These are phyloP conservation scores for Chrysotoxum bicinctum DNA, from an alignment of 2,888 invertebrate genomes.

Conservation along the genomic window DNA sequence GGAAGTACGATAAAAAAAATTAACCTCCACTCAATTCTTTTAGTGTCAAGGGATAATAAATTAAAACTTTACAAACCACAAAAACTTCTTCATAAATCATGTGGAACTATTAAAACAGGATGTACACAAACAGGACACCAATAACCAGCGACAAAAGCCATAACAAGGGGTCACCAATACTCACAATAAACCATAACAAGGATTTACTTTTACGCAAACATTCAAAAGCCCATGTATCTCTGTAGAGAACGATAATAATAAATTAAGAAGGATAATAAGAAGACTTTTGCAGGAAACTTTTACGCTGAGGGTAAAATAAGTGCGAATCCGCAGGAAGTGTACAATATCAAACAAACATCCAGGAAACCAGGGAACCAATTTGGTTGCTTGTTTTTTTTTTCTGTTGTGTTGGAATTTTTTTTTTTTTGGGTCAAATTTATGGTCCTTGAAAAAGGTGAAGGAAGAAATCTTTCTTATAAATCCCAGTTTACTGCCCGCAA, in stretches of 20 bases:
- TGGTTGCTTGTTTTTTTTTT: slow-evolving; percentile 12
- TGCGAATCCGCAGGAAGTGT: slow-evolving; percentile 63
- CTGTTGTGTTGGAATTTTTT: neutral
- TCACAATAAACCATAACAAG: slow-evolving; percentile 40
- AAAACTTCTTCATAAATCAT: slow-evolving; percentile 67
- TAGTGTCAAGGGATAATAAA: slow-evolving; percentile 59
- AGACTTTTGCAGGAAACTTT: slow-evolving; percentile 51
- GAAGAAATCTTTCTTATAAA: slow-evolving; percentile 56
- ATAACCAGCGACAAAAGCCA: slow-evolving; percentile 20
- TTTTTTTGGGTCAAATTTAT: slow-evolving; percentile 50
- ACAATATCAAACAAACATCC: slow-evolving; percentile 41
- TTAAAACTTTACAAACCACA: slow-evolving; percentile 56
- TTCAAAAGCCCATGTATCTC: neutral
- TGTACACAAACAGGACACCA: slow-evolving; percentile 43
- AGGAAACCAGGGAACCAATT: slow-evolving; percentile 1
- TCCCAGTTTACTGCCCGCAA: slow-evolving; percentile 20
- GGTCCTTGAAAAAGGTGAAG: slow-evolving; percentile 53
- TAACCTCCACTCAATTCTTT: slow-evolving; percentile 54
- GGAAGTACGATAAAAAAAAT: slow-evolving; percentile 45
- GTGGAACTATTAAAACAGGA: slow-evolving; percentile 67
- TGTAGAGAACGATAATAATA: slow-evolving; percentile 57
- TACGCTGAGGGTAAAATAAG: slow-evolving; percentile 43
- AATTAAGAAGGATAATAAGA: slow-evolving; percentile 72
- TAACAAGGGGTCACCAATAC: slow-evolving; percentile 14
- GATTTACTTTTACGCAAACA: slow-evolving; percentile 52